Conservation (phyloP, 2,113 vertebrate species). For the Eulacestoma nigropectus region DNA sequence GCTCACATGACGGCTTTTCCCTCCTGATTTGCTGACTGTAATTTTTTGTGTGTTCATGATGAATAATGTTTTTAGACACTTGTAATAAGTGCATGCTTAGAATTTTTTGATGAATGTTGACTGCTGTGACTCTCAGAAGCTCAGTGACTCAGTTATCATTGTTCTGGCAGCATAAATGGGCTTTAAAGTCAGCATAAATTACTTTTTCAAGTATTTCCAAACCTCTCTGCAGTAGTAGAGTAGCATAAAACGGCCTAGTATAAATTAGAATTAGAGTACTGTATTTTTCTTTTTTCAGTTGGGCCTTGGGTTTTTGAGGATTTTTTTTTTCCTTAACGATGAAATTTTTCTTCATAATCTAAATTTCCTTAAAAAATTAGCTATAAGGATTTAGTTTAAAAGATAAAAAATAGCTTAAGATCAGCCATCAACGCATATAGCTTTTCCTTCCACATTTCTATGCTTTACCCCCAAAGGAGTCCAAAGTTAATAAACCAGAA, state of each 20-base stretch:
- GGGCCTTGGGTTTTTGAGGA: not conserved
- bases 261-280: not conserved
- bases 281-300: not conserved
- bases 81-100: not conserved
- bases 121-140: not conserved
- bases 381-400: not conserved
- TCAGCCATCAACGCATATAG: not conserved
- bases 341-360: not conserved
- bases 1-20: not conserved
- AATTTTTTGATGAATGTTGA: not conserved
- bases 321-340: not conserved
- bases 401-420: not conserved
- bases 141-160: not conserved
- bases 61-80: not conserved
- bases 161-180: not conserved
- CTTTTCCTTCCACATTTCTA: not conserved
- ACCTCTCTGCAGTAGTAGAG: not conserved
- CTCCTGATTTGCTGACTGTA: not conserved
- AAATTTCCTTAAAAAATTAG: not conserved
- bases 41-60: not conserved
- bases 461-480: not conserved
- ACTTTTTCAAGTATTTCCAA: not conserved
- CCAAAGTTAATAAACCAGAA: not conserved
- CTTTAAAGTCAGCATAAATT: not conserved
- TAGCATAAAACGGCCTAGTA: not conserved